Evolutionary conservation across 2,797 vertebrate species (phyloP), one percentile per base, ranked within the genome.

Genomic region (Strix occidentalis): DNA sequence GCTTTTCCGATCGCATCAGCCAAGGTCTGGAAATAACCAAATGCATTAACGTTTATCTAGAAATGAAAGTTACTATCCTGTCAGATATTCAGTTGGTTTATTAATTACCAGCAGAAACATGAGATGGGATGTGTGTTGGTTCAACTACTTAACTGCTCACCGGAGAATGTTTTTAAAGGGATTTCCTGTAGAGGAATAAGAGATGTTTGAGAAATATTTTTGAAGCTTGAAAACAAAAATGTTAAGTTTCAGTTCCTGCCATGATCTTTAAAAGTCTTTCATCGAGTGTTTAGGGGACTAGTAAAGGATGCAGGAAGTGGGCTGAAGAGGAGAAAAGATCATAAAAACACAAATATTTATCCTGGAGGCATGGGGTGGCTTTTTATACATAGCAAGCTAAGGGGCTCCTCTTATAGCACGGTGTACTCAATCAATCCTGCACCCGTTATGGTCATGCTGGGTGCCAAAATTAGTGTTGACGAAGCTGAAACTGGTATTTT

Each of bases 121-220:
- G 58, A 96, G 93, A 94, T 68, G 77, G 71, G 75, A 66, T 39
- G 43, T 85, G 61, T 91, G 84, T 84, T 84, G 77, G 66, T 95
- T 96, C 93, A 89, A 56, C 89, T 90, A 48, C 76, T 96, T 89
- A 84, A 77, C 93, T 79, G 50, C 79, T 92, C 37, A 10, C 72
- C 43, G 70, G 57, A 95, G 87, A 92, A 86, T 95, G 95, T 96
- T 97, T 97, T 96, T 69, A 93, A 95, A 95, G 74, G 94, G 95
- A 97, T 97, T 96, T 97, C 95, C 96, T 97, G 96, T 3, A 68
- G 87, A 94, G 94, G 91, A 95, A 95, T 85, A 84, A 81, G 91
- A 93, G 87, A 95, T 79, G 90, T 79, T 94, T n/a, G 58, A 94
- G 89, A 94, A 96, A 90, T 95, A 96, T 80, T 95, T 95, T 58